These are phyloP conservation scores for Phaedon cochleariae DNA, from an alignment of 2,888 invertebrate species.

Conservation along the genomic window DNA sequence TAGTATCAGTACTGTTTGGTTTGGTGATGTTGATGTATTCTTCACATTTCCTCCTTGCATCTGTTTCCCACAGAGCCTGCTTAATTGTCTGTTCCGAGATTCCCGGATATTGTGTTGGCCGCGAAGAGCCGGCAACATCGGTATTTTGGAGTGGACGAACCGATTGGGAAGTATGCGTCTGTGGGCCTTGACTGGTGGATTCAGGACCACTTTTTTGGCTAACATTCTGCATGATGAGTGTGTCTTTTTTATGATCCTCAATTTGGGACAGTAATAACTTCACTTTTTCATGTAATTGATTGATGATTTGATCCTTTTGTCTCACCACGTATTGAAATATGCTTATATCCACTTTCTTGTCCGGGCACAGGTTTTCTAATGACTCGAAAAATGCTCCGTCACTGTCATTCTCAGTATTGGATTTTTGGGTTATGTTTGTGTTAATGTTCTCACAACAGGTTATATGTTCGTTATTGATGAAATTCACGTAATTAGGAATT, in stretches of 20 bases:
- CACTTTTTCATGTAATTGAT: not conserved
- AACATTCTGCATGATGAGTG: not conserved
- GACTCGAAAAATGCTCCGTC: not conserved
- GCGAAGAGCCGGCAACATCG: not conserved
- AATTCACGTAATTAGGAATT: not conserved
- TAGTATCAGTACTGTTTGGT: not conserved
- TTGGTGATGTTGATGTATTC: not conserved
- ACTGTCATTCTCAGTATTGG: not conserved
- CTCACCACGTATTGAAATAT: slow-evolving; percentile 1
- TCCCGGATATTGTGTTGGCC: not conserved
- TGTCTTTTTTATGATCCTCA: not conserved
- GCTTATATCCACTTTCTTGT: not conserved
- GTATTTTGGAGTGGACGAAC: not conserved
- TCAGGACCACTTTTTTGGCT: not conserved
- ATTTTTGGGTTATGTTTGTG: not conserved
- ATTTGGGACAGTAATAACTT: not conserved
- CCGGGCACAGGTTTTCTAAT: not conserved
- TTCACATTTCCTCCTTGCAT: not conserved
- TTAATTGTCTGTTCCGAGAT: not conserved
- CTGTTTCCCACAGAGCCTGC: not conserved
- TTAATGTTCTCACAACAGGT: not conserved
- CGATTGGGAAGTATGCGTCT: not conserved
- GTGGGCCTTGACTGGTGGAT: not conserved
- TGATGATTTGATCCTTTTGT: not conserved
- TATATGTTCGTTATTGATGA: not conserved